phyloP scores from a whole-genome alignment of 2,797 vertebrate genomes.

The Muscicapa comitata region DNA sequence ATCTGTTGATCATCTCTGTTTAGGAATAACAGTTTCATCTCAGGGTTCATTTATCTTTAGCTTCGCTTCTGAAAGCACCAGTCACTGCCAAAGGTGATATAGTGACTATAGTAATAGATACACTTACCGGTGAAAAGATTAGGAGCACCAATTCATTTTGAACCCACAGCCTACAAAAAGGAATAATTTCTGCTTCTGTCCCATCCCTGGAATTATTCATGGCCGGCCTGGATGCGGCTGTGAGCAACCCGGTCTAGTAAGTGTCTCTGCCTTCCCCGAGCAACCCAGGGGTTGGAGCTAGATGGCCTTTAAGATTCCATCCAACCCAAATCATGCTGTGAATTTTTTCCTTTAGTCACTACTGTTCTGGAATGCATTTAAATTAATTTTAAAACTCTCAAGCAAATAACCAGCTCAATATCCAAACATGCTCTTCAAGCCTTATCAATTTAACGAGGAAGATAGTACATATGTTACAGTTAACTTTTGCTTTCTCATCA shows the following conservation, averaged over 20 bases:
- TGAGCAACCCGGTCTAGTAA: not conserved
- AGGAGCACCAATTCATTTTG: not conserved
- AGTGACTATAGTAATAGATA: not conserved
- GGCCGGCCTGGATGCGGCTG: rapidly evolving
- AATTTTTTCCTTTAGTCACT: not conserved
- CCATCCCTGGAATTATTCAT: not conserved
- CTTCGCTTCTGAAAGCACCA: not conserved
- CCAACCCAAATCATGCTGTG: not conserved
- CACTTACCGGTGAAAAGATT: not conserved
- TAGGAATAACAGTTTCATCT: not conserved
- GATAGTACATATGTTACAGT: not conserved
- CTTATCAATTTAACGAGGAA: not conserved
- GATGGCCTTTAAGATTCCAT: not conserved
- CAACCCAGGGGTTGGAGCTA: not conserved
- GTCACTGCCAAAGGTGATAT: not conserved
- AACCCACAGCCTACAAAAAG: not conserved
- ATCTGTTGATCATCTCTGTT: not conserved
- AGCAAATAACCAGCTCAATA: not conserved
- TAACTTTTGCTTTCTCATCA: not conserved
- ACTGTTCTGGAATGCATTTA: not conserved
- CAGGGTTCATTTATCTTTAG: not conserved
- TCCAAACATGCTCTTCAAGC: not conserved
- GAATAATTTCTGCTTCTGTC: not conserved
- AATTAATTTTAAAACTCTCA: not conserved
- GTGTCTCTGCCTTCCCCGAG: not conserved